Conservation (phyloP, 2,888 invertebrate genomes). For the Marronus borbonicus region DNA sequence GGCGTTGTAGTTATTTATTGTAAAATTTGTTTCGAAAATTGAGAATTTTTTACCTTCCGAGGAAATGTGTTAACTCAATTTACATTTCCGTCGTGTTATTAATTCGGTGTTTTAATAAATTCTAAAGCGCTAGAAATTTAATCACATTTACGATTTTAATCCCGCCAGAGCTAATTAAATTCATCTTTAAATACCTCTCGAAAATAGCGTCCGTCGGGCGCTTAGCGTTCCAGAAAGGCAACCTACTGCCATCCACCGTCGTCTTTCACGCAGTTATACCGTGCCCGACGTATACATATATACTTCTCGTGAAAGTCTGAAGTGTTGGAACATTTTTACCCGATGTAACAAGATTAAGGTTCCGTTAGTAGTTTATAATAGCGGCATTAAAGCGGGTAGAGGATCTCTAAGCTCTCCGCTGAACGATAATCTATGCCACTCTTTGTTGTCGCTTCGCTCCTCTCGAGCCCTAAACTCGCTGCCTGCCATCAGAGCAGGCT, state of each 20-base stretch:
- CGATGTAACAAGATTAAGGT: conserved; percentile 62
- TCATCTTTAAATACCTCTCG: conserved; percentile 27
- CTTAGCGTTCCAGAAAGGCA: not conserved
- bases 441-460: conserved; percentile 53
- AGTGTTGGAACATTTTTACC: conserved; percentile 61
- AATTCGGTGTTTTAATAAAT: conserved; percentile 7
- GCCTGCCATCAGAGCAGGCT: conserved; percentile 26
- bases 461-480: conserved; percentile 22
- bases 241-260: not conserved
- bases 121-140: conserved; percentile 13
- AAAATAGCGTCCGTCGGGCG: conserved; percentile 3
- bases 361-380: conserved; percentile 64
- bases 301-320: conserved; percentile 49
- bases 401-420: conserved; percentile 58
- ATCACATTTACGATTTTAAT: conserved; percentile 31
- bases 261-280: not conserved
- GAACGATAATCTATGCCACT: conserved; percentile 61
- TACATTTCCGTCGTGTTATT: not conserved
- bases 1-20: too few relatives aligned
- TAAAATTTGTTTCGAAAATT: too few relatives aligned
- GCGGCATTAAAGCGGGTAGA: conserved; percentile 62
- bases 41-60: too few relatives aligned
- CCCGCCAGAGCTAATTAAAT: conserved; percentile 29
- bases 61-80: not conserved
- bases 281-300: not conserved